These are phyloP conservation scores for Tromatobia lineatoria DNA, from an alignment of 2,888 invertebrate genomes.

Conservation along the genomic window DNA sequence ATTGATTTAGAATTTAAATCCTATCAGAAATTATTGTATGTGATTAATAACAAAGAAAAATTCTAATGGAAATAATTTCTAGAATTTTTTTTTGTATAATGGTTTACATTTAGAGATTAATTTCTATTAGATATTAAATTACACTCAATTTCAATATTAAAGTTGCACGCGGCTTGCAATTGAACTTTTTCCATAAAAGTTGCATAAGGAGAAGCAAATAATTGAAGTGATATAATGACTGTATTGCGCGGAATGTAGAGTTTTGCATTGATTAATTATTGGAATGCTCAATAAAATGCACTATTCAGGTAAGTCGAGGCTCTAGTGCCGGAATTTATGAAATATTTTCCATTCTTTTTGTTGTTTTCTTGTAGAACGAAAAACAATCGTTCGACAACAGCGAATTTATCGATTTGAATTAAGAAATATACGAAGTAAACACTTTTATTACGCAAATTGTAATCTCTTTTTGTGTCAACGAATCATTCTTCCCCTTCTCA, in stretches of 20 bases:
- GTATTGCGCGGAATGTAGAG: slow-evolving; percentile 6
- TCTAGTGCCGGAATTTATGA: not conserved
- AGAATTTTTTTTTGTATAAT: too few species aligned
- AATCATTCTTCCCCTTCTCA: not conserved
- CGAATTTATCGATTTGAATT: slow-evolving; percentile 31
- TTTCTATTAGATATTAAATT: too few species aligned
- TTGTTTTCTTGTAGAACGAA: not conserved
- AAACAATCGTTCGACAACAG: slow-evolving; percentile 1
- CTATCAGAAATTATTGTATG: too few species aligned
- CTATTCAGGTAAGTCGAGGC: slow-evolving; percentile 38
- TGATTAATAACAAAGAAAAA: too few species aligned
- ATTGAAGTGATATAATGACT: slow-evolving; percentile 6
- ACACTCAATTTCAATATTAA: slow-evolving; percentile 2
- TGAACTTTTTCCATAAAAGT: slow-evolving; percentile 12
- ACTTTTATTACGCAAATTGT: slow-evolving; percentile 60
- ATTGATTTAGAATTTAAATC: too few species aligned
- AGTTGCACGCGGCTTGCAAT: slow-evolving; percentile 1
- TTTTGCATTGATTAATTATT: slow-evolving; percentile 40
- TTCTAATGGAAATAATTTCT: too few species aligned
- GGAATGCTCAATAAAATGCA: slow-evolving; percentile 60
- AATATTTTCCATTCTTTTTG: not conserved
- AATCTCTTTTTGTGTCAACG: not conserved
- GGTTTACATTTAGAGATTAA: too few species aligned
- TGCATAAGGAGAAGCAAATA: not conserved
- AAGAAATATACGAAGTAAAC: slow-evolving; percentile 53